Base-by-base conservation (phyloP, 2,113 vertebrate species). In the Hydrolagus affinis region DNA sequence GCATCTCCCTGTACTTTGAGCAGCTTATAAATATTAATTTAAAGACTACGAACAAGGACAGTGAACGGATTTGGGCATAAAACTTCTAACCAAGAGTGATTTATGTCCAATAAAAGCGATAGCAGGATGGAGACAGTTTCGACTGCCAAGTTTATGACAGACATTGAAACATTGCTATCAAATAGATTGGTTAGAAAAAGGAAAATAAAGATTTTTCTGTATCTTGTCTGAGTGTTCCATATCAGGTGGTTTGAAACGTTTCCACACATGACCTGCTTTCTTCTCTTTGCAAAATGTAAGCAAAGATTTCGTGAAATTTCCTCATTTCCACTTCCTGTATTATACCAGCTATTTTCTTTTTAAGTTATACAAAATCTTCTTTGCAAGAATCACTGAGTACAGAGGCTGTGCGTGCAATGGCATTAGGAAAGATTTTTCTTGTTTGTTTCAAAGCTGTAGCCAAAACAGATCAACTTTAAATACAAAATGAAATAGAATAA, bases 21-120 rank as follows among this genome's bases (percentile, higher is more conserved):
- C 74, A 86, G 90, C 91, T 93, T 95, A 94, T 94, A 95, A 94
- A 95, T 95, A 95, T 95, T 95, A 94, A 95, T 94, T 94, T 91
- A 94, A 93, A 93, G 91, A 93, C 91, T 93, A 92, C 91, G 93
- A 93, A 94, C 92, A 95, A 93, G 94, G 92, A 93, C 92, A 89
- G 90, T 92, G 93, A 94, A 92, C 89, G 91, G 93, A 94, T 93
- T 94, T 93, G 89, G 89, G 91, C 91, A 94, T 93, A 92, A 94
- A 95, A 91, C 92, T 92, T 93, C 91, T 91, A 91, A 92, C 91
- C 90, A 90, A 87, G 12, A 70, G 87, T 94, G 94, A 95, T 95
- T 94, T 94, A 94, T 92, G 91, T 87, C 89, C 91, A 92, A 89
- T 93, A 92, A 94, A 93, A 91, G 88, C 86, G 28, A 91, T 87